Evolutionary conservation across 2,888 invertebrate species (phyloP), one percentile per base, ranked within the genome.

Genomic region (Priocnemis perturbator): DNA sequence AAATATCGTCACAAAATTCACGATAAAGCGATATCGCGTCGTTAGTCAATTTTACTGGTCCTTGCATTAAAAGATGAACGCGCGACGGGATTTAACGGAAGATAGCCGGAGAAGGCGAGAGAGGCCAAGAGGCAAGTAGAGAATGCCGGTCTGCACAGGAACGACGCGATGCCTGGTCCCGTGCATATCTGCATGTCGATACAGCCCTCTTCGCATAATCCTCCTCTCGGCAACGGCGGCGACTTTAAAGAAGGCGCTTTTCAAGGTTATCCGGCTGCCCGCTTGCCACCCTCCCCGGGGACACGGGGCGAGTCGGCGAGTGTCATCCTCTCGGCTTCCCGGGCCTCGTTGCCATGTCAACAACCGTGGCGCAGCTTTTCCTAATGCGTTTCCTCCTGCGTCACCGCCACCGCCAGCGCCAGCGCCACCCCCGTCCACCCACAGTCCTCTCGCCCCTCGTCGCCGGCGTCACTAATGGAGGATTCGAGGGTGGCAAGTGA

Each of bases 321-420:
- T 73, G 65, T 80, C 73, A 66, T 77, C 67, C 63, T 76, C 69
- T 57, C 60, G 56, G 67, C 68, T 74, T 64, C 71, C 70, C 58
- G 70, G 63, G 70, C 57, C 37, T 58, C 59, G 85, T 85, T 81
- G 74, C 85, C 78, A 84, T 84, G 79, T 77, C 83, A 80, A 37
- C 37, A 37, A 85, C 84, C 71, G 50, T 50, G 73, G 65, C 65
- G 74, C 78, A 62, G 63, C 69, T 67, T 71, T 69, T 77, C 67
- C 68, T 75, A 67, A 69, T 67, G 59, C 60, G 59, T 63, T 73
- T 60, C 50, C 23, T 14, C 52, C 60, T 60, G 7, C 37, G 7
- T 37, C 37, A 9, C 37, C 37, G 37, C 11, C 11, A 37, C 4
- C 7, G 37, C 62, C 37, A 9, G 4, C 37, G 37, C 11, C 11